Evolutionary conservation across 2,888 invertebrate genomes (phyloP).

Genomic region (Sisyra terminalis): DNA sequence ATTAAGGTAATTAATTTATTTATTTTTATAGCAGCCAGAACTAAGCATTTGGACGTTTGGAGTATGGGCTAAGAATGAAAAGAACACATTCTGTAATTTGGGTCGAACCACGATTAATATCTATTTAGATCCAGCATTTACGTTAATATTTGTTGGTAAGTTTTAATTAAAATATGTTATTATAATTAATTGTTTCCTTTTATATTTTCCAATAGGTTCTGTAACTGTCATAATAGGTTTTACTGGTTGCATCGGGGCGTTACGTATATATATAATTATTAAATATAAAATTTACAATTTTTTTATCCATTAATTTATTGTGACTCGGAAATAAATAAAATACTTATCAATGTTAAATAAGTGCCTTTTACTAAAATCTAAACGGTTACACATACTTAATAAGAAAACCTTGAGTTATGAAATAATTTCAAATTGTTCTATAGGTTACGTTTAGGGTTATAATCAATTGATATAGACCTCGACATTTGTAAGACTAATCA

Average conservation of each 20-base stretch:
- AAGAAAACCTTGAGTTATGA: too few species aligned
- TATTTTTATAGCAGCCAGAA: slow-evolving; percentile 56
- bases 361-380: too few species aligned
- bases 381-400: too few species aligned
- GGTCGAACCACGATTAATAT: slow-evolving; percentile 63
- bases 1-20: not conserved
- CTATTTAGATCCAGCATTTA: slow-evolving; percentile 89
- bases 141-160: slow-evolving; percentile 74
- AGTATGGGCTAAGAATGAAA: slow-evolving; percentile 96
- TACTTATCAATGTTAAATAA: too few species aligned
- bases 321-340: too few species aligned
- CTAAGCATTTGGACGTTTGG: slow-evolving; percentile 77
- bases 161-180: not conserved
- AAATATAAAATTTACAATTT: too few species aligned
- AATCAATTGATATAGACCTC: too few species aligned
- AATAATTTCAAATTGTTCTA: too few species aligned
- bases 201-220: slow-evolving; percentile 45
- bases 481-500: too few species aligned
- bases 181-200: slow-evolving; percentile 7
- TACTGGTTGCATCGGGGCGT: slow-evolving; percentile 90
- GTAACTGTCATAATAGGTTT: slow-evolving; percentile 93
- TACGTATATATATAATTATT: slow-evolving; percentile 96
- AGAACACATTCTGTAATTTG: slow-evolving; percentile 88
- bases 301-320: not conserved
- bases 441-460: too few species aligned